A percentile compares a stretch with the other conserved stretches of the same genome.
Conservation (phyloP, 2,797 vertebrate species). For the Karalla daura region DNA sequence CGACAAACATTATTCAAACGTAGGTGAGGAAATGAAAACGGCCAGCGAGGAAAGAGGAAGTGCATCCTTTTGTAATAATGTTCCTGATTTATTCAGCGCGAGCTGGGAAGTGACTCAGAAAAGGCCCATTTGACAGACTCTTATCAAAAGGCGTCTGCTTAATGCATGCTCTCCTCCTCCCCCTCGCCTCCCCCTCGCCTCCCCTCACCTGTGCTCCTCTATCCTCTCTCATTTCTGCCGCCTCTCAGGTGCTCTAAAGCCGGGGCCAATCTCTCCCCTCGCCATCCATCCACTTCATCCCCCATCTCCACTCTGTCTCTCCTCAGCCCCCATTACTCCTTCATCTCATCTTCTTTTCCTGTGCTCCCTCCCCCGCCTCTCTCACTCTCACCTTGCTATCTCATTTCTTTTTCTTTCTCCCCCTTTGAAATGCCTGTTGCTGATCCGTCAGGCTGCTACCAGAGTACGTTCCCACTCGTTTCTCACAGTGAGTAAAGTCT, state of each 20-base stretch:
- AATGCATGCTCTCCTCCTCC: conserved; percentile 16
- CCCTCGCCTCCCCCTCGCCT: background rate
- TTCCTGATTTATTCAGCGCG: conserved; percentile 41
- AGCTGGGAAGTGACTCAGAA: conserved; percentile 23
- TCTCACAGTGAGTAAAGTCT: conserved; percentile 71
- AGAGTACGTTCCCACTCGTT: conserved; percentile 62
- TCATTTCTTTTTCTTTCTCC: conserved; percentile 59
- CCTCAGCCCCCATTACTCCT: conserved; percentile 41
- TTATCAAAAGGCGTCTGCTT: conserved; percentile 30
- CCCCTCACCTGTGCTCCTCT: conserved; percentile 9
- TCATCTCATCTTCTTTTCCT: conserved; percentile 45
- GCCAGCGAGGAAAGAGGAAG: conserved; percentile 31
- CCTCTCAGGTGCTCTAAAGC: conserved; percentile 52
- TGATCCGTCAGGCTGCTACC: conserved; percentile 66
- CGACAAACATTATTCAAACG: conserved; percentile 54
- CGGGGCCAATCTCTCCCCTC: conserved; percentile 58
- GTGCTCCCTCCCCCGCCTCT: conserved; percentile 30
- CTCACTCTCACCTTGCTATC: conserved; percentile 54
- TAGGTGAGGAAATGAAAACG: conserved; percentile 71
- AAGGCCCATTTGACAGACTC: conserved; percentile 32
- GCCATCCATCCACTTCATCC: conserved; percentile 69
- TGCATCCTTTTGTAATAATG: conserved; percentile 44
- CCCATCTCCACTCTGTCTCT: conserved; percentile 51
- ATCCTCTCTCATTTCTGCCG: conserved; percentile 23
- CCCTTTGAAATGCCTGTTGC: conserved; percentile 71